Evolutionary conservation across 2,797 vertebrate species (phyloP).

Genomic region (Pipistrellus kuhlii): DNA sequence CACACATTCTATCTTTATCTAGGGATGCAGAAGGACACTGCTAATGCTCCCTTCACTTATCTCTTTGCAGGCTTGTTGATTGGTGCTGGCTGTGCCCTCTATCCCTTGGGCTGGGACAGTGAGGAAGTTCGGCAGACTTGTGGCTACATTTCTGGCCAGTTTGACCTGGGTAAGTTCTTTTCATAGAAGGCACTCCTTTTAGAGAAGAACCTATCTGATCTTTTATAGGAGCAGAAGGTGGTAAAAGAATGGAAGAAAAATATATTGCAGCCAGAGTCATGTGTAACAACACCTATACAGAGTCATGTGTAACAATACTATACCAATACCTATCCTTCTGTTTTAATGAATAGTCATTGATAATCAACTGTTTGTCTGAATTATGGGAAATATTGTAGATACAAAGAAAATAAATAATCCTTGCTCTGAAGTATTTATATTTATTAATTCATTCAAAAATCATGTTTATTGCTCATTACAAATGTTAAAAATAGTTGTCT

Average conservation of each 20-base stretch:
- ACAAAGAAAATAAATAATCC: background rate
- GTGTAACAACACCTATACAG: too few species aligned
- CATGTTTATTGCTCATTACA: background rate
- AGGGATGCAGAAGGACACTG: background rate
- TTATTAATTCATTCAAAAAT: slow-evolving; percentile 38
- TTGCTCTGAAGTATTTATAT: background rate
- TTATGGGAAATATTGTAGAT: background rate
- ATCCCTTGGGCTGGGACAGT: slow-evolving; percentile 98
- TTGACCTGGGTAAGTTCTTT: slow-evolving; percentile 92
- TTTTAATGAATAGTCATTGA: background rate
- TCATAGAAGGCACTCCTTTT: background rate
- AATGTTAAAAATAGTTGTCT: background rate
- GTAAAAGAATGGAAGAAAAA: background rate
- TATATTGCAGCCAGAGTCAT: background rate
- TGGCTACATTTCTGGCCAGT: slow-evolving; percentile 96
- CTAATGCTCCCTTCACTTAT: slow-evolving; percentile 69
- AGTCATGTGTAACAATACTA: accelerated
- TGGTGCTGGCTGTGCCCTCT: slow-evolving; percentile 97
- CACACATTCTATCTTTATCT: background rate
- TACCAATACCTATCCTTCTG: background rate
- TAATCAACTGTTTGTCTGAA: background rate
- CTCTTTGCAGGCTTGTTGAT: slow-evolving; percentile 93
- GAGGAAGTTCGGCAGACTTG: slow-evolving; percentile 98
- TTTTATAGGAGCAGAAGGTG: background rate
- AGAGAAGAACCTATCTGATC: background rate